Conservation (phyloP, 2,113 vertebrate genomes). For the Nothobranchius kuhntae region DNA sequence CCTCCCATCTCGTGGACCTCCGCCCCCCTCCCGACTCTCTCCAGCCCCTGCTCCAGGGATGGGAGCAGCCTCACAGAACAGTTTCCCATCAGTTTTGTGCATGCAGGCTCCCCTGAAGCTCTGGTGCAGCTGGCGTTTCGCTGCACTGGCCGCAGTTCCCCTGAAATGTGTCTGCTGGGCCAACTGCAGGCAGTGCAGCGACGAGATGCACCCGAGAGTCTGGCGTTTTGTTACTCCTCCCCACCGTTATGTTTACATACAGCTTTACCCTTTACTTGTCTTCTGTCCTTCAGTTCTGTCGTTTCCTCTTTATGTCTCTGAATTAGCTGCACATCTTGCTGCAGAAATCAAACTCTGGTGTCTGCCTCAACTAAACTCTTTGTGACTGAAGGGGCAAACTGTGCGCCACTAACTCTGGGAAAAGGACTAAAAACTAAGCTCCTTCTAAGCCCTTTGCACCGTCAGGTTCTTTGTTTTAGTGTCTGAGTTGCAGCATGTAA, state of each 20-base stretch:
- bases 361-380: neutral
- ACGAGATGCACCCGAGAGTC: conserved; percentile 51
- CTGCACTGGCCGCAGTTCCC: conserved; percentile 76
- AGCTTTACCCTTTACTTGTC: conserved; percentile 24
- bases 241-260: conserved; percentile 20
- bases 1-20: conserved; percentile 78
- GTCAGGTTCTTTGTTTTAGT: neutral
- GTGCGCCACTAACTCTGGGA: conserved; percentile 26
- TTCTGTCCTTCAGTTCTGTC: conserved; percentile 10
- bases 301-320: conserved; percentile 13
- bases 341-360: neutral
- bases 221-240: conserved; percentile 9
- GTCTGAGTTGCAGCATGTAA: neutral
- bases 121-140: conserved; percentile 38
- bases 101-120: conserved; percentile 82
- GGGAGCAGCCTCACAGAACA: conserved; percentile 88
- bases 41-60: conserved; percentile 86
- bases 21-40: conserved; percentile 77
- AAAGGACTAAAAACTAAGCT: neutral
- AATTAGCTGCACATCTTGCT: neutral
- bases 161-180: conserved; percentile 18
- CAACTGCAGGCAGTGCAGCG: conserved; percentile 80
- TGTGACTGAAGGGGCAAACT: conserved; percentile 4
- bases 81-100: conserved; percentile 99
- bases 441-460: too few relatives aligned